Evolutionary conservation across 1,140 invertebrate genomes (phyloP).

Genomic region (Trichonephila clavipes): DNA sequence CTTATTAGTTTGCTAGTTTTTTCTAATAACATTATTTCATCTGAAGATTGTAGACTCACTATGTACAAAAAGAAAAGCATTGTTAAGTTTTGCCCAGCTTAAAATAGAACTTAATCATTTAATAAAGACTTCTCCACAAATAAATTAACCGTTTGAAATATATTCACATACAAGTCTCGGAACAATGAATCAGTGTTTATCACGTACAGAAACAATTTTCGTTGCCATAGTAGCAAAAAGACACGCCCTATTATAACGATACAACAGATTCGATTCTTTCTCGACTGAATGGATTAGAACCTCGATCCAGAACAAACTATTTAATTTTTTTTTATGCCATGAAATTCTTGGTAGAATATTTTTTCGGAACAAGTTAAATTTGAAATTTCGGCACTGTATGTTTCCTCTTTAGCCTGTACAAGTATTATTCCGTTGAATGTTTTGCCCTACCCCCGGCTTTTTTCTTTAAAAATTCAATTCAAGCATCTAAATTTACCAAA

Average conservation of each 20-base stretch:
- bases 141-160: not conserved
- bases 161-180: not conserved
- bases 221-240: not conserved
- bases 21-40: too few species aligned
- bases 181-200: not conserved
- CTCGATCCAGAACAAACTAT: not conserved
- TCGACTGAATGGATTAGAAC: not conserved
- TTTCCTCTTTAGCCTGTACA: not conserved
- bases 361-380: not conserved
- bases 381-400: not conserved
- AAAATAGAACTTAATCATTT: not conserved
- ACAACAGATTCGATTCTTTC: not conserved
- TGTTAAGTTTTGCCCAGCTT: too few species aligned
- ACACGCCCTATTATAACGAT: not conserved
- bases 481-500: too few species aligned
- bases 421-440: not conserved
- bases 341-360: not conserved
- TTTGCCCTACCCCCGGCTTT: too few species aligned
- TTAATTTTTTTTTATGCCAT: not conserved
- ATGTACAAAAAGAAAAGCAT: too few species aligned
- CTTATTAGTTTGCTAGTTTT: too few species aligned
- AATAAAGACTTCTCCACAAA: not conserved
- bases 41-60: too few species aligned
- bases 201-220: conserved; percentile 8
- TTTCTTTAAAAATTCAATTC: not conserved